These are phyloP conservation scores for Trichogramma pretiosum DNA, from an alignment of 1,140 invertebrate genomes.

Conservation along the genomic window DNA sequence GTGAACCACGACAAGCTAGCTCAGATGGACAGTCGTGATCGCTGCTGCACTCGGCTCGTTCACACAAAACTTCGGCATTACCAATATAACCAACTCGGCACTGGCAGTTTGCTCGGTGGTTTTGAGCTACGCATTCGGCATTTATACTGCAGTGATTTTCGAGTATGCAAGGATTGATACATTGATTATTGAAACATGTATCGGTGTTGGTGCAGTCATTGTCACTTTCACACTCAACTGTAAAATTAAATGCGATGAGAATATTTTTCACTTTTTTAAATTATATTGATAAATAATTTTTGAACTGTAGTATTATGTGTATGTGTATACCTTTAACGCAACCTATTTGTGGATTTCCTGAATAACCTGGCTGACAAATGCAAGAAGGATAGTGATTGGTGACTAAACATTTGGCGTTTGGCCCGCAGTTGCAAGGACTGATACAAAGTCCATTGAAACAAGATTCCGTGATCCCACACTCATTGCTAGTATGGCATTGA, in stretches of 20 bases:
- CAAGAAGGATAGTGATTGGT: constrained; percentile 74
- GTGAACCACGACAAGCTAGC: constrained; percentile 58
- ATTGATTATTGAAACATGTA: constrained; percentile 73
- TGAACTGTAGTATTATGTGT: too few species aligned
- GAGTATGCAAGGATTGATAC: constrained; percentile 68
- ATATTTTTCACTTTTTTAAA: background rate
- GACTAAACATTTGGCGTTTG: constrained; percentile 70
- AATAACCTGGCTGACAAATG: constrained; percentile 65
- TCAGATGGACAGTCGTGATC: constrained; percentile 66
- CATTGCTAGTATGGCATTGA: constrained; percentile 67
- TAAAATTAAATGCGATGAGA: constrained; percentile 18
- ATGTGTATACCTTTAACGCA: constrained; percentile 64
- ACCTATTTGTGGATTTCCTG: constrained; percentile 72
- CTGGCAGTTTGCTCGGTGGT: constrained; percentile 66
- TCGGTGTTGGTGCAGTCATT: constrained; percentile 67
- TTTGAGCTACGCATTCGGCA: constrained; percentile 70
- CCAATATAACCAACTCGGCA: constrained; percentile 64
- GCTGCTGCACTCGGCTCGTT: constrained; percentile 68
- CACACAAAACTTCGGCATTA: constrained; percentile 68
- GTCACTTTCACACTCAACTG: constrained; percentile 71
- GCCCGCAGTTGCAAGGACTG: constrained; percentile 76
- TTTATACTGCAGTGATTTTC: constrained; percentile 71
- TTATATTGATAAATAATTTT: background rate
- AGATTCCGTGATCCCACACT: constrained; percentile 68
- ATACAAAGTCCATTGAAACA: constrained; percentile 71